Evolutionary conservation across 1,140 invertebrate genomes (phyloP), one percentile per base, ranked within the genome.

Genomic region (Goniozus legneri): DNA sequence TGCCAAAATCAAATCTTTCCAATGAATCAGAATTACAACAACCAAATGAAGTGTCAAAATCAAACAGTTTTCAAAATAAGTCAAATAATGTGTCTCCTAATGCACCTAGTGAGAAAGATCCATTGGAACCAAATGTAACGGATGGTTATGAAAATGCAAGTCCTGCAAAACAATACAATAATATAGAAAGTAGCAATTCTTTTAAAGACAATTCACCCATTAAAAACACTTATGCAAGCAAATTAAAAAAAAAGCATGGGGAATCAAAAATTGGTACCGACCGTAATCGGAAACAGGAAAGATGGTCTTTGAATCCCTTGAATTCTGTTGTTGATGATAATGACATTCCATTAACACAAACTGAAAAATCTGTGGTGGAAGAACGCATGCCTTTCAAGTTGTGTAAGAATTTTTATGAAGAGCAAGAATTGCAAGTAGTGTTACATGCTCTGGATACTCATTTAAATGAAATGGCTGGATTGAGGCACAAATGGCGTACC

Each of bases 381-480:
- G 50, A 60, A 37, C 45, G 47, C 2, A 20, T 38, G 24, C 47
- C 58, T 7, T 51, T 50, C 16, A 42, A 19, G 22, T 48, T 47
- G 19, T 57, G 37, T 30, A 56, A 48, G 32, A 38, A 60, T 18
- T 19, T 19, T 6, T 20, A 44, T 18, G 46, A 22, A 20, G 18
- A 36, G 3, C 50, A 60, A 10, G 24, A 18, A n/a, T 34, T 49
- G 24, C 44, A 64, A 1, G 47, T 50, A 41, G 6, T 51, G 34
- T 21, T 60, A 30, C 36, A 31, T 10, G 35, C 35, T 12, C 19
- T 66, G 45, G 49, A 36, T 31, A 35, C 52, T 40, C 49, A 60
- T 49, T 47, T 68, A 39, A 54, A 57, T 41, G 43, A 54, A 34
- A 33, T 54, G n/a, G 52, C 55, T 22, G 50, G 64, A 7, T 44